A percentile compares a stretch with the other conserved stretches of the same genome.
Conservation (phyloP, 2,113 vertebrate species). For the Caranx ignobilis region DNA sequence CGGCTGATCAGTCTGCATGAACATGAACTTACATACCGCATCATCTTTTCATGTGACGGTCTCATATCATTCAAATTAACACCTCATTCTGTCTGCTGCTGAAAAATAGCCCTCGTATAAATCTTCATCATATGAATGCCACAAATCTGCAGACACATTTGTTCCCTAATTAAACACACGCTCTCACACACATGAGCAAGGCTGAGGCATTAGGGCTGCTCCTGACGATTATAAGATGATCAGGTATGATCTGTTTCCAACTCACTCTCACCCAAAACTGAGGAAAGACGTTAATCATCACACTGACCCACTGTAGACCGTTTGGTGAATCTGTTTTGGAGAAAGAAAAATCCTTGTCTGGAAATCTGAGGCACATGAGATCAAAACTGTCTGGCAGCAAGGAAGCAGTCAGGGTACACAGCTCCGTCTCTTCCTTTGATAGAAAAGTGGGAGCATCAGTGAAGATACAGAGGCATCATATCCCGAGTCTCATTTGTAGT, state of each 20-base stretch:
- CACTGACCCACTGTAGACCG: not conserved
- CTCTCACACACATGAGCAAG: not conserved
- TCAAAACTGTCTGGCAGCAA: constrained; percentile 5
- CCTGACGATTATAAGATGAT: not conserved
- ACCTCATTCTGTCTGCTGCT: constrained; percentile 13
- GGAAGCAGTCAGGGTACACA: constrained; percentile 24
- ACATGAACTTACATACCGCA: not conserved
- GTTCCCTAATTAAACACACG: not conserved
- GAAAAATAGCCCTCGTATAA: not conserved
- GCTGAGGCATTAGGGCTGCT: not conserved
- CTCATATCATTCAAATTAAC: constrained; percentile 8
- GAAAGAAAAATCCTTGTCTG: not conserved
- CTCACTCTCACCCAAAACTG: not conserved
- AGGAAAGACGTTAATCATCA: not conserved
- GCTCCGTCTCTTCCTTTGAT: no score
- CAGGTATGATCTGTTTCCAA: not conserved
- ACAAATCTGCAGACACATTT: not conserved
- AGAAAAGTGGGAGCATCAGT: not conserved
- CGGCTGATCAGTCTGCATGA: constrained; percentile 23
- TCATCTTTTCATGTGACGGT: not conserved
- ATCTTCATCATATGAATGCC: not conserved
- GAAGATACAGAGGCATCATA: not conserved
- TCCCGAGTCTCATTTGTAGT: not conserved
- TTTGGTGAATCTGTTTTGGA: not conserved
- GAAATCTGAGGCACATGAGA: not conserved